Base-by-base conservation (phyloP, 1,140 invertebrate species). In the Lepidurus couesii region DNA sequence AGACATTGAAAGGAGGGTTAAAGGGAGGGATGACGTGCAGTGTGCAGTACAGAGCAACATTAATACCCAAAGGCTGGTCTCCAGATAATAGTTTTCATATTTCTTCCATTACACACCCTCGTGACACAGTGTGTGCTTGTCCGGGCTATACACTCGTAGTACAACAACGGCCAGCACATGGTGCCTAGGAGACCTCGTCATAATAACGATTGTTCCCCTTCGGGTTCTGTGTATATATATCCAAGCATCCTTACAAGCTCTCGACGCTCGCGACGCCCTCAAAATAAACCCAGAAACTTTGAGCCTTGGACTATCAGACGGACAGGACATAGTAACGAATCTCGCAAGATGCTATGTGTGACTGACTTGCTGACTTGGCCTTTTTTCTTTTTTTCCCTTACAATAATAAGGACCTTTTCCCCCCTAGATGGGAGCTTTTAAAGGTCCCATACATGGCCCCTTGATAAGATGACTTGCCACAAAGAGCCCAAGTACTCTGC, bases 21-120 rank as follows among this genome's bases (percentile, higher is more conserved):
- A 34, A 34, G 34, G 53, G 16, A 47, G 53, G 53, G 13, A 21
- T 9, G 53, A 65, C 16, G 16, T 65, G 53, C 53, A 65, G 34
- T 34, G 34, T 34, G 3, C 34, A 34, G 34, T 34, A 34, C 34
- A 34, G 34, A 34, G 34, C 34, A 3, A 4, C 34, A 34, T 34
- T 34, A 34, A 3, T 34, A 34, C 53, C 53, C 53, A 13, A 65
- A 21, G 53, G 16, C 53, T 65, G 16, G 53, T 65, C 34, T 65
- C 53, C 53, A 65, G 13, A 65, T 65, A 65, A 65, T n/a, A 65
- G 53, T n/a, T 65, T 65, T 65, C 53, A 65, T 65, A 65, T 65
- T 65, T 9, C 53, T 65, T 13, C 53, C 21, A 21, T 65, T 65
- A 65, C 53, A 65, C 53, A 65, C 53, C 53, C 53, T 16, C 53